Evolutionary conservation across 1,140 invertebrate genomes (phyloP).

Genomic region (Pseudomyrmex concolor): DNA sequence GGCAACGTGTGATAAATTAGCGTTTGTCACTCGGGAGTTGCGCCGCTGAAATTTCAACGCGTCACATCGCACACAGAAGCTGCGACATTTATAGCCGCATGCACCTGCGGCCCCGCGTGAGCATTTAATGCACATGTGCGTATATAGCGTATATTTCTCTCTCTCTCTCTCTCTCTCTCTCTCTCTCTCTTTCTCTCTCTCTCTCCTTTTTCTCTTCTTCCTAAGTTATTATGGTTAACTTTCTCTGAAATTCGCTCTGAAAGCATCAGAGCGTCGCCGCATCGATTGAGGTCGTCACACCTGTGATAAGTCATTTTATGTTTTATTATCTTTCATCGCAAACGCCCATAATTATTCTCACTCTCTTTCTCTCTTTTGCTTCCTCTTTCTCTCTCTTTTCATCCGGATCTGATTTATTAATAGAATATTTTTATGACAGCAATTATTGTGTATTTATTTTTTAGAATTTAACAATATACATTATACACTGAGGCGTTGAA

Average conservation of each 20-base stretch:
- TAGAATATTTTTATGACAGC: not conserved
- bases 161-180: constrained; percentile 4
- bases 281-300: not conserved
- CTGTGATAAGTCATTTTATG: not conserved
- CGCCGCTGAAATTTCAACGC: constrained; percentile 48
- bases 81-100: constrained; percentile 27
- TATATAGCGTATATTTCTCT: no score
- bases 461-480: not conserved
- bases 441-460: constrained; percentile 1
- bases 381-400: no score
- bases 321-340: constrained; percentile 8
- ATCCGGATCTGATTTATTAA: not conserved
- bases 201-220: constrained; percentile 2
- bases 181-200: no score
- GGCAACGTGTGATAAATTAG: constrained; percentile 38
- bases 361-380: no score
- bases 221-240: constrained; percentile 65
- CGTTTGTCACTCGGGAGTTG: constrained; percentile 31
- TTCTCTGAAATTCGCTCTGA: constrained; percentile 77
- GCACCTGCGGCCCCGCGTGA: not conserved
- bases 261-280: constrained; percentile 15
- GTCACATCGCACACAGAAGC: not conserved
- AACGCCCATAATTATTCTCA: not conserved
- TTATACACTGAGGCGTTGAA: not conserved
- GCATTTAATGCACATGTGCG: constrained; percentile 3